A percentile compares a stretch with the other conserved stretches of the same genome.
Conservation (phyloP, 1,140 invertebrate species). For the Argopecten irradians region DNA sequence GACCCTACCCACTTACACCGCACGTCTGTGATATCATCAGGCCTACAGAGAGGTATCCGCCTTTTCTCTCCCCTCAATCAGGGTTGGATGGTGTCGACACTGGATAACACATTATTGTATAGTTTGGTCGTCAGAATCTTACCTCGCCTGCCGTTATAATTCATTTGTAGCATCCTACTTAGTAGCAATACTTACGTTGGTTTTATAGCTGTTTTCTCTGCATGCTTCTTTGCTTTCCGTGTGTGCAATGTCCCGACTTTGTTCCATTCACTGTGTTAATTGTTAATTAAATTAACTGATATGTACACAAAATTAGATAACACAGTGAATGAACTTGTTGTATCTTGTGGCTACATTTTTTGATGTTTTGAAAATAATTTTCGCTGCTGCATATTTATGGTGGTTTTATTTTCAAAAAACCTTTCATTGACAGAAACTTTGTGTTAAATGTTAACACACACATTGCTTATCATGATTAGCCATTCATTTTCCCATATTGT, state of each 20-base stretch:
- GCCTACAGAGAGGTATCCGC: conserved; percentile 54
- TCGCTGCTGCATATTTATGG: too few species aligned
- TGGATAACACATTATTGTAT: conserved; percentile 1
- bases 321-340: background rate
- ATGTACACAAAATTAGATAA: background rate
- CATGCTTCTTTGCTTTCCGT: conserved; percentile 7
- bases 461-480: too few species aligned
- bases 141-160: background rate
- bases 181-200: background rate
- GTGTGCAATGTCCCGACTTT: background rate
- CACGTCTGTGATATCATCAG: conserved; percentile 42
- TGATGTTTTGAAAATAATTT: too few species aligned
- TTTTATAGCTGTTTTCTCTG: background rate
- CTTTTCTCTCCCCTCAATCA: conserved; percentile 24
- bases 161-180: background rate
- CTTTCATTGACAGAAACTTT: too few species aligned
- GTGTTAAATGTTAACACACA: too few species aligned
- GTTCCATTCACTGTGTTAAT: background rate
- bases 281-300: background rate
- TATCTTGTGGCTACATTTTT: too few species aligned
- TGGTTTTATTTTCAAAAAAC: too few species aligned
- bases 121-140: background rate
- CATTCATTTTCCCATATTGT: too few species aligned
- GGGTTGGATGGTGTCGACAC: conserved; percentile 4
- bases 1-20: conserved; percentile 48